Evolutionary conservation across 2,113 vertebrate species (phyloP), one percentile per base, ranked within the genome.

Genomic region (Malaclemys terrapin): DNA sequence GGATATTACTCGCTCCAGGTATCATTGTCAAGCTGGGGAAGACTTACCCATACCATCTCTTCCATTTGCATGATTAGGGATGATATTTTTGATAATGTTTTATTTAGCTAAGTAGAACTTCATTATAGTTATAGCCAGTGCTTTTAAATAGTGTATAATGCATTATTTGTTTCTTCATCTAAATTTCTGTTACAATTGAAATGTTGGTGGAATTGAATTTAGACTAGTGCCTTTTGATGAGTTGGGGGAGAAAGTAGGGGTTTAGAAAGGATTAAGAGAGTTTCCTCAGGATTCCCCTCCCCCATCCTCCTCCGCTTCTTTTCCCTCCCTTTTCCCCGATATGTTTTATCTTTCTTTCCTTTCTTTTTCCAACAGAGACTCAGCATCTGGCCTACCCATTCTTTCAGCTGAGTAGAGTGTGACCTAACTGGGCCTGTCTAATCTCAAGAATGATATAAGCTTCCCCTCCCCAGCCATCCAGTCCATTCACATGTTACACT

Each of bases 1-100:
- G 99, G 99, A 99, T 95, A 99, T 99, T 88, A 98, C 99, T 78
- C 98, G 98, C 52, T 99, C 99, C 97, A 99, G 99, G 99, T 99
- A 98, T 97, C 88, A 90, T 89, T 72, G 38, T 65, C n/a, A 79
- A 25, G 45, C 10, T 50, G 53, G 49, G 49, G 31, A 38, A 20
- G 22, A 54, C 17, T 52, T 82, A 16, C 62, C 9, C 14, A 78
- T 12, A 38, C 29, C 14, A 59, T 42, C 35, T 54, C 85, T 54
- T 31, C 11, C 69, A n/a, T 17, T 80, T 52, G 54, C 25, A 65
- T 35, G 17, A 42, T 47, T 80, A 24, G 53, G 62, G 50, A 10
- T 31, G 38, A 17, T 42, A 75, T 82, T 57, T 35, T 69, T 72
- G 6, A 42, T 75, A n/a, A 24, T 78, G 75, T 45, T 78, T 13